Conservation (phyloP, 2,113 vertebrate genomes). For the Menura novaehollandiae region DNA sequence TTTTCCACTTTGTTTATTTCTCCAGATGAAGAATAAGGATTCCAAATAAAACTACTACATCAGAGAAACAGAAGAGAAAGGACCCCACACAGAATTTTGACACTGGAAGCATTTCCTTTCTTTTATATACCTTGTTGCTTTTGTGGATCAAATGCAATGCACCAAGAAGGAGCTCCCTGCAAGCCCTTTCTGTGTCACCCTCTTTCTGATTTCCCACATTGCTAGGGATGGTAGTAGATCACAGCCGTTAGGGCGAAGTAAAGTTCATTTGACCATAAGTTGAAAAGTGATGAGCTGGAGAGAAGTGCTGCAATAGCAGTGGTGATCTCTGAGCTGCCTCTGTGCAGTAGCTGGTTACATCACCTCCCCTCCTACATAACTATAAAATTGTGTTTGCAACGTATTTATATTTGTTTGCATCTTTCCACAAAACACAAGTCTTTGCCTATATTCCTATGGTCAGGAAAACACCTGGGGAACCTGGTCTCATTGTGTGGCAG, state of each 20-base stretch:
- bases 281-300: background rate
- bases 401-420: background rate
- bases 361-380: background rate
- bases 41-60: background rate
- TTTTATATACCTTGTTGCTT: background rate
- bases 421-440: background rate
- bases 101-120: background rate
- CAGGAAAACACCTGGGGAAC: background rate
- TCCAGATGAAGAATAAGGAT: background rate
- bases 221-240: background rate
- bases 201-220: background rate
- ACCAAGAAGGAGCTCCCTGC: background rate
- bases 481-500: background rate
- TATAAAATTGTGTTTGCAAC: background rate
- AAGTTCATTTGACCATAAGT: background rate
- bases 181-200: background rate
- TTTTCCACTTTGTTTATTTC: background rate
- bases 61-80: background rate
- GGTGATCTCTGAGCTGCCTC: background rate
- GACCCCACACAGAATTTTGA: background rate
- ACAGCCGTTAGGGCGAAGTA: background rate
- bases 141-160: background rate
- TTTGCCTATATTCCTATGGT: background rate
- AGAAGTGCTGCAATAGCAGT: background rate
- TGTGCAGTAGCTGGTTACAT: background rate